phyloP scores from a whole-genome alignment of 2,888 invertebrate species.

The Phytoseiulus persimilis region DNA sequence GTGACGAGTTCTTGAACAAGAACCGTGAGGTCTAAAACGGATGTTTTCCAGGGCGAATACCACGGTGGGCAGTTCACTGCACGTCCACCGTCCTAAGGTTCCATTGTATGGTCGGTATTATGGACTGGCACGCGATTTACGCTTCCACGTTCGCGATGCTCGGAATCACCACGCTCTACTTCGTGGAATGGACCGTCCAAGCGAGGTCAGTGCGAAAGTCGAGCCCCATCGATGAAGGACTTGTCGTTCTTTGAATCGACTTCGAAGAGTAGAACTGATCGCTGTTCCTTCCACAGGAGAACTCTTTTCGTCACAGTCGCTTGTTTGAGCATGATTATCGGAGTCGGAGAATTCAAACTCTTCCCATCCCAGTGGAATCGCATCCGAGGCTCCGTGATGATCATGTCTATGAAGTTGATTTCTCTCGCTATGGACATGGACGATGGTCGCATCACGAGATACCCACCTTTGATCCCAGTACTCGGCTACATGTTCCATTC shows the following conservation, averaged over 20 bases:
- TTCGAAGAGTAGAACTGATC: not conserved
- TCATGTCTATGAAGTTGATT: slow-evolving; percentile 78
- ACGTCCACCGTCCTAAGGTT: not conserved
- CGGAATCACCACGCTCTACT: slow-evolving; percentile 14
- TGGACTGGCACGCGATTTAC: slow-evolving; percentile 28
- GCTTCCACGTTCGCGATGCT: slow-evolving; percentile 19
- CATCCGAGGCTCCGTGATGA: slow-evolving; percentile 63
- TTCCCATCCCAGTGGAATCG: slow-evolving; percentile 23
- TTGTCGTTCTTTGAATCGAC: not conserved
- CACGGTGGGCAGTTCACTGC: not conserved
- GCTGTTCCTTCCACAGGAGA: not conserved
- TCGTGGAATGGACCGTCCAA: not conserved
- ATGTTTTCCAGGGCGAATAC: not conserved
- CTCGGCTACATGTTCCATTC: slow-evolving; percentile 74
- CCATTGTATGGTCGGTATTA: slow-evolving; percentile 28
- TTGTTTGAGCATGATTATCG: slow-evolving; percentile 15
- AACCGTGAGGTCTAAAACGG: too few species aligned
- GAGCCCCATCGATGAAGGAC: not conserved
- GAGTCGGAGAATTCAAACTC: slow-evolving; percentile 10
- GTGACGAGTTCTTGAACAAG: too few species aligned
- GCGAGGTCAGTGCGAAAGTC: too few species aligned
- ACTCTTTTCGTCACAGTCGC: not conserved
- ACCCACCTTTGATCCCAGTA: slow-evolving; percentile 57
- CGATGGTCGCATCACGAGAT: slow-evolving; percentile 52
- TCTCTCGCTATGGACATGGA: slow-evolving; percentile 66